These are phyloP conservation scores for Norana najaformis DNA, from an alignment of 2,888 invertebrate genomes.

Conservation along the genomic window DNA sequence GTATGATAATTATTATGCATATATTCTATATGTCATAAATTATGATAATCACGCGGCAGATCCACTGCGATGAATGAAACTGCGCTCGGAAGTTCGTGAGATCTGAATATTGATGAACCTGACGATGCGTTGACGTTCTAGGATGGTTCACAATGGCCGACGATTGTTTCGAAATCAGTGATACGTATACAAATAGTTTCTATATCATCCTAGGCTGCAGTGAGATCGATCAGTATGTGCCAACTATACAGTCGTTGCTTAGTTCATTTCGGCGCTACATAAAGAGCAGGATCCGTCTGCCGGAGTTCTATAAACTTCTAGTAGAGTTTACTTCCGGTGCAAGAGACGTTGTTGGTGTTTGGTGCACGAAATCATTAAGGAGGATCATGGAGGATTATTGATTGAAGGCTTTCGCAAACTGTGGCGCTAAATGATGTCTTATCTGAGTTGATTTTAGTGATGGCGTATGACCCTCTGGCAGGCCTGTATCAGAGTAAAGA, in stretches of 20 bases:
- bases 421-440: conserved; percentile 1
- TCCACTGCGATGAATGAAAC: background rate
- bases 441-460: background rate
- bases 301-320: background rate
- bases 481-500: background rate
- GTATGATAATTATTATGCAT: background rate
- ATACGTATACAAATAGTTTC: background rate
- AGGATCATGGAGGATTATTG: background rate
- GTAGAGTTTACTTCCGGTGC: background rate
- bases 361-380: background rate
- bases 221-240: background rate
- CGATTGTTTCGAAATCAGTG: background rate
- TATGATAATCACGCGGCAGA: background rate
- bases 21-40: background rate
- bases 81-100: background rate
- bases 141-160: background rate
- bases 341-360: background rate
- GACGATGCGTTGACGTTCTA: background rate
- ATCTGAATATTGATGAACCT: background rate
- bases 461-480: background rate
- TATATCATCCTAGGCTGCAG: background rate
- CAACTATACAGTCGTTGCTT: background rate
- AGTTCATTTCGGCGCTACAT: background rate
- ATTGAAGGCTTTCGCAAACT: background rate
- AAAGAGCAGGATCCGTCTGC: background rate